A percentile compares a stretch with the other conserved stretches of the same genome.
phyloP scores from a whole-genome alignment of 2,113 vertebrate species.

The Greenwoodochromis staneri region DNA sequence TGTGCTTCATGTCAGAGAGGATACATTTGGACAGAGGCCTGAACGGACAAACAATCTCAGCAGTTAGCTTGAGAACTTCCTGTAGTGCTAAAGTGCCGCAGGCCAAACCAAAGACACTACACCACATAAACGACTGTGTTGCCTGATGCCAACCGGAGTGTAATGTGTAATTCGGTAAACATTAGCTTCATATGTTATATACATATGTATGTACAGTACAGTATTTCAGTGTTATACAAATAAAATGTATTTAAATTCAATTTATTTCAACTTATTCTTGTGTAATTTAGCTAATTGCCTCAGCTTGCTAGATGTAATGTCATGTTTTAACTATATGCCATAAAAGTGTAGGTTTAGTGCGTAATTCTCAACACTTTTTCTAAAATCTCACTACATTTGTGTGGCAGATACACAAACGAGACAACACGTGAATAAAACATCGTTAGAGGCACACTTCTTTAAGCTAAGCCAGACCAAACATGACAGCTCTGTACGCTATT shows the following conservation, averaged over 20 bases:
- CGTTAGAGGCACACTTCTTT: accelerated
- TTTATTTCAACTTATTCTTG: not conserved
- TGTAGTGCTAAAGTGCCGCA: accelerated
- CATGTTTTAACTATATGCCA: not conserved
- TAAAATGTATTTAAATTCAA: not conserved
- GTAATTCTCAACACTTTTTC: not conserved
- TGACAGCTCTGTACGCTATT: not conserved
- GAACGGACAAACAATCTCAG: not conserved
- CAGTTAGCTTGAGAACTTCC: not conserved
- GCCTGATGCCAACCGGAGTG: not conserved
- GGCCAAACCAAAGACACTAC: not conserved
- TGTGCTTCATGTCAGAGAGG: not conserved
- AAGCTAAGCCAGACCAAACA: not conserved
- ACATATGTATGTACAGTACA: not conserved
- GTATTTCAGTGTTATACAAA: not conserved
- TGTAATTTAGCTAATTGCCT: not conserved
- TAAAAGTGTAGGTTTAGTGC: not conserved
- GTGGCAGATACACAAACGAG: not conserved
- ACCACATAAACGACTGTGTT: not conserved
- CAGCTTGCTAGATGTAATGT: not conserved
- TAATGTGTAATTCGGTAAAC: not conserved
- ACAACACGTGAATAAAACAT: not conserved
- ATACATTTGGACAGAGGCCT: not conserved
- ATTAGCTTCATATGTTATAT: not conserved
- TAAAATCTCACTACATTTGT: not conserved